Base-by-base conservation (phyloP, 2,888 invertebrate genomes). In the Lamellibrachia columna region DNA sequence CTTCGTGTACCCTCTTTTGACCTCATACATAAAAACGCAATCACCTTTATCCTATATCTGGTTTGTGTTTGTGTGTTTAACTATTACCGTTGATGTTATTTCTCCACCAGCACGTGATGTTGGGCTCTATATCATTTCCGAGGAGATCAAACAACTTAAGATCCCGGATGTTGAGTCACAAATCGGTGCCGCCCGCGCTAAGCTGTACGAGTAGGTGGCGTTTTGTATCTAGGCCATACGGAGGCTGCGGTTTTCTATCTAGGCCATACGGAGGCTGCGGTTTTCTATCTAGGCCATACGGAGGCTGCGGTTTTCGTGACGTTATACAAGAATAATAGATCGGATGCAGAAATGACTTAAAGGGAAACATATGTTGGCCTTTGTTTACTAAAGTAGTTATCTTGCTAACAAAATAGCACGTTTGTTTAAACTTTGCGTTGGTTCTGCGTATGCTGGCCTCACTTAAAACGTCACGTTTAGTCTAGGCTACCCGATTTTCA, bases 81-180 rank as follows among this genome's bases (percentile, higher is more conserved):
- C n/a, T 22, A 22, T 75, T 15, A 75, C 22, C 6, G 6, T 22
- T 15, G 15, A n/a, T 75, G 75, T 75, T 75, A 22, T 55, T 75
- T 75, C 22, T 22, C 22, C n/a, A 6, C 15, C 75, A 75, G 75
- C 75, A 75, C 75, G 75, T 4, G 75, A 75, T 75, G 75, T 75
- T n/a, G 75, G 75, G n/a, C 75, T 75, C 22, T 15, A 75, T 22
- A 75, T 75, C 75, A n/a, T 75, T 75, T 75, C 75, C 22, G 1
- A 75, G 75, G 75, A 75, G 75, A 75, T 75, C 75, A 75, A 75
- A n/a, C 75, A 15, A 75, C 75, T 75, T n/a, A 22, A 75, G 75
- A 75, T 75, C 75, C 75, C 75, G 22, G 75, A 75, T 75, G 75
- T 75, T 75, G n/a, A 22, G 4, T 15, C 75, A 6, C 75, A 75